Percentiles rank a stretch among this genome's conserved stretches.
phyloP scores from a whole-genome alignment of 2,113 vertebrate species.

The Limanda limanda region DNA sequence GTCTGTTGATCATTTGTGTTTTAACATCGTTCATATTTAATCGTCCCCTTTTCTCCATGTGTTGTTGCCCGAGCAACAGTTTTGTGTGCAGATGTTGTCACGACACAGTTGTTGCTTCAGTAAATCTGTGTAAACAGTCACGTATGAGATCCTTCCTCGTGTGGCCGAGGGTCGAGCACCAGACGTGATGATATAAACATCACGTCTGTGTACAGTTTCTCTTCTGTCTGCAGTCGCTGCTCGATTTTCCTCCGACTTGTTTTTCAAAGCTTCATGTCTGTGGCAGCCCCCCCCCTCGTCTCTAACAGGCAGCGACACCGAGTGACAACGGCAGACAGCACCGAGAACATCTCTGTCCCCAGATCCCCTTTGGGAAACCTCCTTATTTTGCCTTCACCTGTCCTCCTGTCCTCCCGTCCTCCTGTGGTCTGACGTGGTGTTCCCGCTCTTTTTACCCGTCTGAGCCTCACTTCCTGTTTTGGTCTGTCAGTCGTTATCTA shows the following conservation, averaged over 20 bases:
- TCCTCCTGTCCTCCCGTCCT: no score
- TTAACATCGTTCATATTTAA: no score
- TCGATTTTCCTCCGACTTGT: slow-evolving; percentile 16
- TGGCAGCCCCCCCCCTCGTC: no score
- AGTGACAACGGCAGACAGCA: slow-evolving; percentile 17
- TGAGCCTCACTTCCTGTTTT: not conserved
- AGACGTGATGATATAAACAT: not conserved
- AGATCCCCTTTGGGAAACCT: slow-evolving; percentile 2
- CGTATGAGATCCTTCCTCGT: no score
- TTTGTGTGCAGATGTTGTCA: no score
- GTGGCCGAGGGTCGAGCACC: no score
- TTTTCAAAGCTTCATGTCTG: slow-evolving; percentile 10
- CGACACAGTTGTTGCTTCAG: no score
- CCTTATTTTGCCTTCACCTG: not conserved
- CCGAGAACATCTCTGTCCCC: slow-evolving; percentile 27
- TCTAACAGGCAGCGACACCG: no score
- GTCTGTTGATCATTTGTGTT: no score
- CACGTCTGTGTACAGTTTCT: not conserved
- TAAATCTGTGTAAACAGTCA: no score
- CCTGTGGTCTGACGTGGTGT: not conserved
- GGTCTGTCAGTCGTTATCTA: not conserved
- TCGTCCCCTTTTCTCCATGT: no score
- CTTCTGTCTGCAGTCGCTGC: not conserved
- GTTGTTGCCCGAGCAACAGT: no score
- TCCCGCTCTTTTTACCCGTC: slow-evolving; percentile 12